These are phyloP conservation scores for Sebastes vulpes DNA, from an alignment of 2,797 vertebrate genomes.

Conservation along the genomic window DNA sequence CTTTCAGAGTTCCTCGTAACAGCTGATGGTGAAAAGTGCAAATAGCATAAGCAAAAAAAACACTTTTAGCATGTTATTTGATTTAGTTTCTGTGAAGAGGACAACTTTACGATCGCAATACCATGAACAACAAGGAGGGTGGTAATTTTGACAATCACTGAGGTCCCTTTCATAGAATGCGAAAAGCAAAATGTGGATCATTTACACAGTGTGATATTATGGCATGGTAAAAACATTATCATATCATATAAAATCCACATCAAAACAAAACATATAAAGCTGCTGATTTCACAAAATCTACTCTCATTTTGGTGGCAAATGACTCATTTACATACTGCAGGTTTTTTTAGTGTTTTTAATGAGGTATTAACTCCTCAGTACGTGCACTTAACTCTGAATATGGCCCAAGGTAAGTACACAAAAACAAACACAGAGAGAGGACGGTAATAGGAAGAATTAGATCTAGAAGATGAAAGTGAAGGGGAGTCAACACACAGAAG, in stretches of 20 bases:
- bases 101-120: neutral
- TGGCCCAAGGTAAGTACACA: neutral
- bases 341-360: conserved; percentile 21
- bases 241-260: neutral
- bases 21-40: neutral
- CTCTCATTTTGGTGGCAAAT: neutral
- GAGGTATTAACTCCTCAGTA: conserved; percentile 4
- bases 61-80: neutral
- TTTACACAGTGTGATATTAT: neutral
- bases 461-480: conserved; percentile 15
- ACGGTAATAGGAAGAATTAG: neutral
- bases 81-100: neutral
- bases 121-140: neutral
- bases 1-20: neutral
- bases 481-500: neutral
- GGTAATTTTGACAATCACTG: neutral
- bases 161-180: neutral
- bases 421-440: neutral
- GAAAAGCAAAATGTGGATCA: neutral
- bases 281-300: neutral
- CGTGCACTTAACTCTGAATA: conserved; percentile 9
- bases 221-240: neutral
- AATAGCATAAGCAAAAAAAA: neutral
- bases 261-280: neutral
- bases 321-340: neutral